Evolutionary conservation across 2,797 vertebrate species (phyloP), one percentile per base, ranked within the genome.

Genomic region (Amazona ochrocephala): DNA sequence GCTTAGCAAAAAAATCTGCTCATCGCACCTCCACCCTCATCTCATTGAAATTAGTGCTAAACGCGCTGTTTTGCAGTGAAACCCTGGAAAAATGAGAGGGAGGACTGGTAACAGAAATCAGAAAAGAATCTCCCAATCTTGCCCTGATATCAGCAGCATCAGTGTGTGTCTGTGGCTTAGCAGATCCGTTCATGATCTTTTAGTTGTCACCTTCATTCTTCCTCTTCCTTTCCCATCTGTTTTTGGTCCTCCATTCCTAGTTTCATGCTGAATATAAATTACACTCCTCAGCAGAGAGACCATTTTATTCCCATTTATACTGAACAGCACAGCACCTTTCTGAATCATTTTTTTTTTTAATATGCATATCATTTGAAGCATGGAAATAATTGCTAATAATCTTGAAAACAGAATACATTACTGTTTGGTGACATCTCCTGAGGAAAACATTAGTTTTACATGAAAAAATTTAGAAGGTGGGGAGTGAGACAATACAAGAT

Each of bases 151-250:
- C 87, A 95, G n/a, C 83, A 90, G 51, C 80, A 79, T 62, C 77
- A 87, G 26, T 86, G 76, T 61, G 47, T 79, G 72, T 39, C 76
- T 87, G 56, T 82, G 67, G 37, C 61, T 94, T 64, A 91, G 67
- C 85, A 91, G 72, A 90, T 94, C 88, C 44, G 67, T 94, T 84
- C 44, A 11, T 56, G 74, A 90, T 94, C 88, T 94, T 94, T 80
- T 37, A 82, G 71, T 41, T 65, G 42, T 79, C 90, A 91, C 85
- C 81, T 88, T 91, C 73, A 62, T 93, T 83, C 76, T 73, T 89
- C 62, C 61, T 93, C 58, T 90, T 83, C 62, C 74, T 87, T 95
- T 60, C 72, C 94, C 95, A 90, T 95, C 94, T 97, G 94, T 90
- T 95, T 94, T 71, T 82, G 67, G 74, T 76, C 81, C 83, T 90